phyloP scores from a whole-genome alignment of 2,888 invertebrate genomes.

The Sclerodermus sp. region DNA sequence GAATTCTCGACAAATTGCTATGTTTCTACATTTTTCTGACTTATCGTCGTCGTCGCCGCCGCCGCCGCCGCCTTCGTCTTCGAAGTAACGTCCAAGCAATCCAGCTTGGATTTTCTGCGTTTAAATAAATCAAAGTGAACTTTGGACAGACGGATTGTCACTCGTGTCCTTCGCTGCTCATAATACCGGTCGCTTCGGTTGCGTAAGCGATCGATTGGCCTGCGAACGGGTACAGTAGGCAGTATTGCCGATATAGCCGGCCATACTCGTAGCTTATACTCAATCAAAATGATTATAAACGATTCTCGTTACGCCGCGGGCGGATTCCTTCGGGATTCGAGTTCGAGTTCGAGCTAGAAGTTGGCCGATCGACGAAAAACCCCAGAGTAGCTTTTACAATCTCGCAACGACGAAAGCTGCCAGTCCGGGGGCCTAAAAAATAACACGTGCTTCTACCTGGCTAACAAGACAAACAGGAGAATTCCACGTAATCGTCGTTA shows the following conservation, averaged over 20 bases:
- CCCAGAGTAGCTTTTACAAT: neutral
- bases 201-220: constrained; percentile 41
- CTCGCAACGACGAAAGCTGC: neutral
- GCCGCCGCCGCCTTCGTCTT: no score
- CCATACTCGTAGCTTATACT: constrained; percentile 23
- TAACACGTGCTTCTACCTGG: neutral
- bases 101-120: no score
- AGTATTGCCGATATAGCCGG: constrained; percentile 15
- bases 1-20: no score
- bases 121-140: constrained; percentile 19
- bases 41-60: no score
- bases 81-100: no score
- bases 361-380: neutral
- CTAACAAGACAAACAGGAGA: neutral
- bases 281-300: constrained; percentile 34
- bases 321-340: constrained; percentile 26
- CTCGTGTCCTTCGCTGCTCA: constrained; percentile 47
- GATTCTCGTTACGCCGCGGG: constrained; percentile 29
- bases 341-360: neutral
- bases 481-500: neutral
- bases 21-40: no score
- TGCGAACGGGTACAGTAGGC: constrained; percentile 29
- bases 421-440: neutral
- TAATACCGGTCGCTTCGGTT: constrained; percentile 41
- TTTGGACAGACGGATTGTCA: constrained; percentile 39